Percentiles rank a stretch among this genome's conserved stretches.
phyloP scores from a whole-genome alignment of 2,797 vertebrate species.

The Spondyliosoma cantharus region DNA sequence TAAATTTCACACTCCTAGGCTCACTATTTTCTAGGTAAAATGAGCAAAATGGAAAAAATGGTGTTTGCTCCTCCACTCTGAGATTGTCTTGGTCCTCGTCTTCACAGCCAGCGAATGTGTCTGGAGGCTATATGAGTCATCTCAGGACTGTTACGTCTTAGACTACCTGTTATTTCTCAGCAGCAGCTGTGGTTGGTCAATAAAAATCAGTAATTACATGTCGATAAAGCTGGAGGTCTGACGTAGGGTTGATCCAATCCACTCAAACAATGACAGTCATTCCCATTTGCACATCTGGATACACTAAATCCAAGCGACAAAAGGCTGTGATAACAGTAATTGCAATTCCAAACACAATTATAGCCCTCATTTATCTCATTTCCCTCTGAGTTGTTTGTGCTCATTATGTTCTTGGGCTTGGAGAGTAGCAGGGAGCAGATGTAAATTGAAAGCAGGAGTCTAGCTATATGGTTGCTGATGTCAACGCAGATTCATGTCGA shows the following conservation, averaged over 20 bases:
- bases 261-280: conserved; percentile 60
- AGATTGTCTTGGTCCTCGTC: background rate
- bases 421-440: conserved; percentile 61
- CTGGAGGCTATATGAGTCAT: conserved; percentile 14
- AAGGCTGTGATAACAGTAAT: conserved; percentile 72
- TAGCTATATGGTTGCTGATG: conserved; percentile 48
- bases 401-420: conserved; percentile 59
- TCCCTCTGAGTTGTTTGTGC: conserved; percentile 71
- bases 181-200: conserved; percentile 50
- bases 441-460: conserved; percentile 63
- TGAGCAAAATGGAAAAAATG: background rate
- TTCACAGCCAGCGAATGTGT: background rate
- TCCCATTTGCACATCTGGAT: conserved; percentile 68
- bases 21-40: background rate
- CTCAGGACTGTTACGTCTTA: background rate
- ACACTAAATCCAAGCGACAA: conserved; percentile 67
- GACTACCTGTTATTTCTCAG: conserved; percentile 31
- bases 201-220: conserved; percentile 61
- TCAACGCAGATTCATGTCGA: conserved; percentile 48
- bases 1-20: background rate
- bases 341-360: conserved; percentile 77
- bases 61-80: background rate
- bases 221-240: conserved; percentile 40
- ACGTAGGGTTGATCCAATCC: conserved; percentile 40
- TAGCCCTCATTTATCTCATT: conserved; percentile 72